Conservation (phyloP, 2,113 vertebrate genomes). For the Eira barbara region DNA sequence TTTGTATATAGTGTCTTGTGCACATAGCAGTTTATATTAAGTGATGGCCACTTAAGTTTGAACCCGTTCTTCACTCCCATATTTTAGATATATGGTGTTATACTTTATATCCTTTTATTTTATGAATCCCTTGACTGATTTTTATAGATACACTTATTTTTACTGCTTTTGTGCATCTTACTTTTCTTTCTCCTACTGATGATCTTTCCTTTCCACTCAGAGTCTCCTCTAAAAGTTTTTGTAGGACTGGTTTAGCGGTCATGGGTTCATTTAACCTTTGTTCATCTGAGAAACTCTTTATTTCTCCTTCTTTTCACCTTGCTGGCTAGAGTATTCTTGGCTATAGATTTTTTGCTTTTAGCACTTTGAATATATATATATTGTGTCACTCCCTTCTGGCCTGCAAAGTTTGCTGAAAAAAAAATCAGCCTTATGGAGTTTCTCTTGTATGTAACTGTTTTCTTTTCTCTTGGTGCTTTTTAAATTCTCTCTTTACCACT, state of each 20-base stretch:
- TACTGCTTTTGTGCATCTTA: neutral
- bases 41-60: neutral
- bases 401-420: neutral
- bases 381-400: neutral
- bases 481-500: neutral
- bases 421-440: neutral
- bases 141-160: neutral
- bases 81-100: neutral
- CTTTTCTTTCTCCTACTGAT: neutral
- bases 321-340: neutral
- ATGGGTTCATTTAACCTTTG: neutral
- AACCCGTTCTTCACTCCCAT: neutral
- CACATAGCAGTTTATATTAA: neutral
- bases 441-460: neutral
- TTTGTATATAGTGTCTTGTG: neutral
- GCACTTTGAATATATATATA: neutral
- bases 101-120: neutral
- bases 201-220: neutral
- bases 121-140: neutral
- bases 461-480: neutral
- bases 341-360: neutral
- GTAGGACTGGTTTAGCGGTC: neutral
- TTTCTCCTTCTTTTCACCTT: neutral
- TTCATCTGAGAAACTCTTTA: neutral
- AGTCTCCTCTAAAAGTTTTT: neutral